These are phyloP conservation scores for Artibeus jamaicensis DNA, from an alignment of 2,797 vertebrate genomes.

Conservation along the genomic window DNA sequence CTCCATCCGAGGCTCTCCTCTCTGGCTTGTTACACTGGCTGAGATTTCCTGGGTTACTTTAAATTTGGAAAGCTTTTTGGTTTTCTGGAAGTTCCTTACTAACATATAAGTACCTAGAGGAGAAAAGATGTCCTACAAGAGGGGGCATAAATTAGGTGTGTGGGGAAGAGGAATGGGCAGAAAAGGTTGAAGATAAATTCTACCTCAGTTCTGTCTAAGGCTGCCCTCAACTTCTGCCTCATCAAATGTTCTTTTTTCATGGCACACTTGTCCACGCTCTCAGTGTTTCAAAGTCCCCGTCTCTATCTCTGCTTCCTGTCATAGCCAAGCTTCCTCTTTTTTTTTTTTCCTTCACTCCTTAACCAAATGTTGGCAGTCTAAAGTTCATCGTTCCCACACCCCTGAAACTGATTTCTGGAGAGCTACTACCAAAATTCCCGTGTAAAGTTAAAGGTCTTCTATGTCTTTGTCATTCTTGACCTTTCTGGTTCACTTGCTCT, in stretches of 20 bases:
- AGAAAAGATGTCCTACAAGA: background rate
- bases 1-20: background rate
- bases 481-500: background rate
- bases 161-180: background rate
- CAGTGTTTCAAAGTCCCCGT: background rate
- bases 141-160: background rate
- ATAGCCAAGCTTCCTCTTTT: background rate
- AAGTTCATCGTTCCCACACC: background rate
- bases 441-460: background rate
- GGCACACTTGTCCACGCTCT: background rate
- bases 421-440: background rate
- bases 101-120: background rate
- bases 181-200: background rate
- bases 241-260: background rate
- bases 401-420: background rate
- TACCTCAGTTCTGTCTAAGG: background rate
- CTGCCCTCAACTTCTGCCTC: background rate
- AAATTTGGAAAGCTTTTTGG: background rate
- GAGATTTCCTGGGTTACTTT: background rate
- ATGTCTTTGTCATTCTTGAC: background rate
- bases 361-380: background rate
- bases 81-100: conserved; percentile 1
- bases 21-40: background rate
- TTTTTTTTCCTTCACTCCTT: background rate
- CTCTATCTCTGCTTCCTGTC: background rate